Evolutionary conservation across 2,888 invertebrate genomes (phyloP).

Genomic region (Acanthosepion esculentum): DNA sequence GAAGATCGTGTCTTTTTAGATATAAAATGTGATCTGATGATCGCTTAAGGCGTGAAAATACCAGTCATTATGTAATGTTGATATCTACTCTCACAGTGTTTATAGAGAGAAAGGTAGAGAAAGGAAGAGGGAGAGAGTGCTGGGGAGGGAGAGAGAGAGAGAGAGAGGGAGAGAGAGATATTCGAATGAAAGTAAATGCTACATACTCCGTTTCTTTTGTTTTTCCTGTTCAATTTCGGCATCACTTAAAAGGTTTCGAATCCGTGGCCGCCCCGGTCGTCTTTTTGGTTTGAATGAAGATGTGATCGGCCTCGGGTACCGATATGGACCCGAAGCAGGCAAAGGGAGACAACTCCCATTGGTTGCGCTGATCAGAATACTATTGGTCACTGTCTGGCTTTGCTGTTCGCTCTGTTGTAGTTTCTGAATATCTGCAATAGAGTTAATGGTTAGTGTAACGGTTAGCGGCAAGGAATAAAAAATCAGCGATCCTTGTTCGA

Average conservation of each 20-base stretch:
- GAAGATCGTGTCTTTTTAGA: too few relatives aligned
- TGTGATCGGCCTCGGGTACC: background rate
- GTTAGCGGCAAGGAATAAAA: too few relatives aligned
- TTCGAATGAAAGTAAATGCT: background rate
- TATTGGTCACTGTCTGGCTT: slow-evolving; percentile 24
- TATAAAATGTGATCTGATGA: too few relatives aligned
- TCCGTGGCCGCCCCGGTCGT: slow-evolving; percentile 66
- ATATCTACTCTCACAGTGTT: too few relatives aligned
- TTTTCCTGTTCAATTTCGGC: slow-evolving; percentile 59
- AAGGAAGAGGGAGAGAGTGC: too few relatives aligned
- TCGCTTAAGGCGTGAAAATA: too few relatives aligned
- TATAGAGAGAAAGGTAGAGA: too few relatives aligned
- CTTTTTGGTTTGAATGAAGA: slow-evolving; percentile 54
- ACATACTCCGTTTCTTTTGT: slow-evolving; percentile 65
- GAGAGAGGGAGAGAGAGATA: background rate
- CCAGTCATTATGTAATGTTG: too few relatives aligned
- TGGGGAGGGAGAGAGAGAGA: background rate
- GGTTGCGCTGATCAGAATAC: background rate
- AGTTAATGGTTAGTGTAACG: background rate
- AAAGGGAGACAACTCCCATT: background rate
- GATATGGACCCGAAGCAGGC: background rate
- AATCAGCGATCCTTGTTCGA: too few relatives aligned
- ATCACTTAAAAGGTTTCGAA: slow-evolving; percentile 63
- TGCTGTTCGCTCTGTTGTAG: slow-evolving; percentile 47
- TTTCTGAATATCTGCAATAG: background rate